phyloP scores from a whole-genome alignment of 1,140 invertebrate species.

The Lethrus apterus region DNA sequence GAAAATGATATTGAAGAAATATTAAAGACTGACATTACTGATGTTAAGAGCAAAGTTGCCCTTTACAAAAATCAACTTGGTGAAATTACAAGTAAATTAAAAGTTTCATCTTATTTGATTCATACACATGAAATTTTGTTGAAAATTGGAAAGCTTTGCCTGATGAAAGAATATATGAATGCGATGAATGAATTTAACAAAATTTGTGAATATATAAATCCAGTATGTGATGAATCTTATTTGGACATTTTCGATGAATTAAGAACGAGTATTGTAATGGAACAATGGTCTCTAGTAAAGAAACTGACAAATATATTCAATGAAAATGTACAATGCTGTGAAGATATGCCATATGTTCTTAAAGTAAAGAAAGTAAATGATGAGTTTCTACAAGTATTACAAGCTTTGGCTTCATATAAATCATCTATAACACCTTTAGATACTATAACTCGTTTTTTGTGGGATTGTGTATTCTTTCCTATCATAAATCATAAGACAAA shows the following conservation, averaged over 20 bases:
- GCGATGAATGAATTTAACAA: slow-evolving; percentile 39
- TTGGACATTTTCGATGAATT: slow-evolving; percentile 2
- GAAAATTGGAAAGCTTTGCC: slow-evolving; percentile 42
- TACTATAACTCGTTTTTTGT: slow-evolving; percentile 46
- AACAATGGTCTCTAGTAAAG: slow-evolving; percentile 17
- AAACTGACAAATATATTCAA: slow-evolving; percentile 45
- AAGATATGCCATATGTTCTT: slow-evolving; percentile 22
- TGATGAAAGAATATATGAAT: slow-evolving; percentile 43
- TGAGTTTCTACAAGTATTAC: slow-evolving; percentile 20
- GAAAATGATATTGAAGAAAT: slow-evolving; percentile 47
- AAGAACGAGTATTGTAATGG: neutral
- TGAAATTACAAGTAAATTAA: slow-evolving; percentile 45
- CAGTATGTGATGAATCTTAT: neutral
- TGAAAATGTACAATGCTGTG: slow-evolving; percentile 25
- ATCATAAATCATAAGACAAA: slow-evolving; percentile 48
- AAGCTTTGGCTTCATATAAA: slow-evolving; percentile 18
- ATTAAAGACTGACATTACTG: slow-evolving; percentile 50
- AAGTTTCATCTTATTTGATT: slow-evolving; percentile 46
- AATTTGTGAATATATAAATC: neutral
- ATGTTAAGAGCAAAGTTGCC: slow-evolving; percentile 49
- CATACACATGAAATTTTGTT: slow-evolving; percentile 46
- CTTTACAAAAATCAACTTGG: slow-evolving; percentile 46
- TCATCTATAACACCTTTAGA: slow-evolving; percentile 14
- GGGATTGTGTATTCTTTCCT: slow-evolving; percentile 47
- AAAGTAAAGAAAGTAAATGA: slow-evolving; percentile 21